A percentile compares a stretch with the other conserved stretches of the same genome.
These are phyloP conservation scores for Mungos mungo DNA, from an alignment of 2,113 vertebrate genomes.

Conservation along the genomic window DNA sequence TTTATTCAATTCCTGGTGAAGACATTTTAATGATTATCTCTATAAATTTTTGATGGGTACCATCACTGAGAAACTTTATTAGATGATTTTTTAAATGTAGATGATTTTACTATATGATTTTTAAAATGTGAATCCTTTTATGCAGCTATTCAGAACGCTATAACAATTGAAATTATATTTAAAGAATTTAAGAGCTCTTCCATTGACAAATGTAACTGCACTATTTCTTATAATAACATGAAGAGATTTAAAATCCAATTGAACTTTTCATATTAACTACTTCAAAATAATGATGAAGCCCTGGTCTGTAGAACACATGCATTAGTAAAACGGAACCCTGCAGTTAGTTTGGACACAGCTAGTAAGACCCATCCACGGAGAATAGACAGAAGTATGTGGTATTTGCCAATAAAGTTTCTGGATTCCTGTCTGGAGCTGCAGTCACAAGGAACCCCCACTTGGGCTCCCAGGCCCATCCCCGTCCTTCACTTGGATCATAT, in stretches of 20 bases:
- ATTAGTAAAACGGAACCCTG: background rate
- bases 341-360: background rate
- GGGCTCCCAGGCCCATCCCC: background rate
- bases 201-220: background rate
- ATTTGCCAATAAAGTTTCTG: background rate
- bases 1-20: conserved; percentile 37
- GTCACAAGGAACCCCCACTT: background rate
- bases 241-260: conserved; percentile 47
- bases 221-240: conserved; percentile 41
- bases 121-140: background rate
- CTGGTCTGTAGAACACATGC: background rate
- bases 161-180: conserved; percentile 47
- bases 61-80: conserved; percentile 14
- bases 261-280: conserved; percentile 15
- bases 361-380: background rate
- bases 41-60: conserved; percentile 47
- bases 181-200: conserved; percentile 57
- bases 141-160: conserved; percentile 35
- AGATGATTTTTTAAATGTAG: background rate
- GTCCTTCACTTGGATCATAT: background rate
- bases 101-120: background rate
- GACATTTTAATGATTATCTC: conserved; percentile 44
- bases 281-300: background rate
- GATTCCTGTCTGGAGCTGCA: background rate
- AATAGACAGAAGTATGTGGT: background rate